Evolutionary conservation across 2,113 vertebrate species (phyloP).

Genomic region (Tupaia chinensis): DNA sequence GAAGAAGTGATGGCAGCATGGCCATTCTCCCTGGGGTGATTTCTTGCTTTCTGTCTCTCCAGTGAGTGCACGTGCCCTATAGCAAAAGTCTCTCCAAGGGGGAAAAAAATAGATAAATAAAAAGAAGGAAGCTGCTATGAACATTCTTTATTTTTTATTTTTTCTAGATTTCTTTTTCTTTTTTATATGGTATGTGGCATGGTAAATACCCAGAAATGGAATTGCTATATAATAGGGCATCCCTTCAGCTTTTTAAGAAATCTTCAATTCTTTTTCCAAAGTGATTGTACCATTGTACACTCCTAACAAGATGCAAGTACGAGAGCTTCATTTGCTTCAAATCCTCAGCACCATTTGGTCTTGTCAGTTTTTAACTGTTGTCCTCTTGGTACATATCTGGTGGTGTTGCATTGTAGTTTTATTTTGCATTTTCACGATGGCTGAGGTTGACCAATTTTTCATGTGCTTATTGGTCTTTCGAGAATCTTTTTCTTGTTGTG

Average conservation of each 20-base stretch:
- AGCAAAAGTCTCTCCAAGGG: no score
- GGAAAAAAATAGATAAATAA: no score
- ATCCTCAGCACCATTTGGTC: neutral
- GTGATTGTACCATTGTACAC: neutral
- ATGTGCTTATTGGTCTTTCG: neutral
- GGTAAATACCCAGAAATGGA: neutral
- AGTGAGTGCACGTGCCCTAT: no score
- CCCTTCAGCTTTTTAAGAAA: neutral
- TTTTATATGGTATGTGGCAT: neutral
- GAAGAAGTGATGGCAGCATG: no score
- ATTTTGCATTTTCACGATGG: neutral
- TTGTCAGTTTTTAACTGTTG: neutral
- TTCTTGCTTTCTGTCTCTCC: no score
- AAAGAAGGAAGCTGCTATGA: neutral
- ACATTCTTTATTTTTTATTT: no score
- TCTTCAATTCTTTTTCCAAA: neutral
- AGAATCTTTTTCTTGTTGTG: neutral
- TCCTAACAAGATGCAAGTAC: rapidly evolving
- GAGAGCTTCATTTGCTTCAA: neutral
- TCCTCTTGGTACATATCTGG: neutral
- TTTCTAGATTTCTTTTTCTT: no score
- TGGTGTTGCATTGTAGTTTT: neutral
- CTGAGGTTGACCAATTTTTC: neutral
- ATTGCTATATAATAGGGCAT: neutral
- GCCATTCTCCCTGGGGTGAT: no score